Base-by-base conservation (phyloP, 2,888 invertebrate species). In the Carabus problematicus region DNA sequence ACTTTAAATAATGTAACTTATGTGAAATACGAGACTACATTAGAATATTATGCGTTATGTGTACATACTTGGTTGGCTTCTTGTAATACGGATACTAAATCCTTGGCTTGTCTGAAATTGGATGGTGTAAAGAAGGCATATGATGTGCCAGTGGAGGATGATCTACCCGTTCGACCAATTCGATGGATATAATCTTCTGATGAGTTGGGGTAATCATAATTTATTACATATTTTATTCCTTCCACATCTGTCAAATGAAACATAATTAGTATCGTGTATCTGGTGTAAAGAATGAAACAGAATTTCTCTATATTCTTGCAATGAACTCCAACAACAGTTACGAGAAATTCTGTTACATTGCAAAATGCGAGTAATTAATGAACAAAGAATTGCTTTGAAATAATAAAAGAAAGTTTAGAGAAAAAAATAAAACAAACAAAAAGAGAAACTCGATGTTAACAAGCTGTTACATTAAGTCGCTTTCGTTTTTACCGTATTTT, bases 131-230 rank as follows among this genome's bases (percentile, higher is more conserved):
- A 96, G 86, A 97, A 96, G 70, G 97, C 96, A 82, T 96, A 97
- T 52, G 97, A 95, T 71, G 95, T 96, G 75, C 95, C 95, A 75
- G 91, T 93, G 75, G 91, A 88, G 80, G 92, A 89, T 52, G 92
- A 91, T 63, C 97, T 88, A 63, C 95, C 97, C 49, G 97, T 97
- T 77, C 97, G 90, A 70, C 97, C 97, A 82, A 97, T 97, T 72
- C 97, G 90, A 83, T 97, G 97, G 77, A 97, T 94, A 82, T 97
- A 97, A 83, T 97, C 96, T 82, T 97, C 97, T 66, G 95, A 94
- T 71, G 94, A 95, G 82, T 93, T 93, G 68, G 97, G 97, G 83
- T 95, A 97, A 85, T 97, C 97, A 86, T 92, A 96, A 86, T 97
- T 97, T 81, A 97, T 94, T 74, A 97, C 97, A 85, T 92, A 95